Conservation (phyloP, 2,113 vertebrate genomes). For the Embiotoca jacksoni region DNA sequence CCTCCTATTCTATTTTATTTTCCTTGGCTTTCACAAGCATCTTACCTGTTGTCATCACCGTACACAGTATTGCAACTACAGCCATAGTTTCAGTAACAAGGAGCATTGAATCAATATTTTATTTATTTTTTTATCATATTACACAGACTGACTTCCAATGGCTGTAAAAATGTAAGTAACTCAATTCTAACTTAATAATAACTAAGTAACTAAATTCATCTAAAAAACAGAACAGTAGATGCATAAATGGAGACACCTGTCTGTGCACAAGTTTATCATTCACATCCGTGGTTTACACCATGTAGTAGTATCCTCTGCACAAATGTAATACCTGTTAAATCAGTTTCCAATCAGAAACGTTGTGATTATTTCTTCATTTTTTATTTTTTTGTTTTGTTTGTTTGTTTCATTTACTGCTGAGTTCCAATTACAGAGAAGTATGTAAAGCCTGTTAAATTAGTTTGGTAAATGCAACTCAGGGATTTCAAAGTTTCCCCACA, state of each 20-base stretch:
- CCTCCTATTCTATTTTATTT: not conserved
- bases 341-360: slow-evolving; percentile 28
- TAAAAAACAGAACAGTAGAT: not conserved
- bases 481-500: slow-evolving; percentile 73
- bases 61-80: no score
- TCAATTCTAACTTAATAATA: no score
- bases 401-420: slow-evolving; percentile 61
- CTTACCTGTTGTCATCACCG: not conserved
- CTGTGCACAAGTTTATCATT: not conserved
- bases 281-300: not conserved
- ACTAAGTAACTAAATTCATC: not conserved
- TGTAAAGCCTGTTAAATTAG: slow-evolving; percentile 66
- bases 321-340: slow-evolving; percentile 18
- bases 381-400: slow-evolving; percentile 30
- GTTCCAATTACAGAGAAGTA: slow-evolving; percentile 71
- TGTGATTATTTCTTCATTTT: slow-evolving; percentile 39
- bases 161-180: no score
- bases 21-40: no score
- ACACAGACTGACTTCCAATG: no score
- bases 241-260: not conserved
- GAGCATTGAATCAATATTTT: no score
- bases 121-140: no score
- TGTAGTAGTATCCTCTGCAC: slow-evolving; percentile 8
- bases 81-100: no score
- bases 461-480: slow-evolving; percentile 71